Percentiles rank a stretch among this genome's conserved stretches.
phyloP scores from a whole-genome alignment of 1,140 invertebrate species.

The Caenorhabditis latens region DNA sequence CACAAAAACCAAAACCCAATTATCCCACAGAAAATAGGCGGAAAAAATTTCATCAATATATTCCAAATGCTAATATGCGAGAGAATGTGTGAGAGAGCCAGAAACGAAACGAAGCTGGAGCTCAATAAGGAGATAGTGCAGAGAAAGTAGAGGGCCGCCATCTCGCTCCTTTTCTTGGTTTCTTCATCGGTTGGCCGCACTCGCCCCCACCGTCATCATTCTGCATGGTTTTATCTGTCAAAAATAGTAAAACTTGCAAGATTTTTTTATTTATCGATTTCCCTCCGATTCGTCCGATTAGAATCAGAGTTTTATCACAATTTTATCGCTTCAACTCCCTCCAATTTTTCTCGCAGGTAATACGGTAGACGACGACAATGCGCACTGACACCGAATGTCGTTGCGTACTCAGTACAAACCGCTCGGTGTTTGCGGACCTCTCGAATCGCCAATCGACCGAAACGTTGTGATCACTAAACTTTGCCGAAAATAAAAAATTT shows the following conservation, averaged over 20 bases:
- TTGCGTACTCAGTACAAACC: constrained; percentile 11
- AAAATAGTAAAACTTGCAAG: background rate
- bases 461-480: constrained; percentile 1
- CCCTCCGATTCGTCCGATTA: background rate
- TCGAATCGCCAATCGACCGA: background rate
- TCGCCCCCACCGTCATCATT: background rate
- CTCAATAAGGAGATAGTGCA: background rate
- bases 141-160: background rate
- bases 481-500: background rate
- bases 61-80: background rate
- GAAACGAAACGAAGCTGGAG: background rate
- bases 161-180: constrained; percentile 7
- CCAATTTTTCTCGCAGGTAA: background rate
- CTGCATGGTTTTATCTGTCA: too few species aligned
- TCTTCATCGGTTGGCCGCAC: background rate
- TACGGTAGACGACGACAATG: constrained; percentile 23
- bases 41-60: background rate
- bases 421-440: background rate
- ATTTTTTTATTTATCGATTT: background rate
- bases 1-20: background rate
- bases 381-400: background rate
- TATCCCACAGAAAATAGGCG: background rate
- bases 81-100: background rate
- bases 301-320: too few species aligned
- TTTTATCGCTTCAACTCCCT: background rate